These are phyloP conservation scores for Zingel zingel DNA, from an alignment of 2,113 vertebrate species.

Conservation along the genomic window DNA sequence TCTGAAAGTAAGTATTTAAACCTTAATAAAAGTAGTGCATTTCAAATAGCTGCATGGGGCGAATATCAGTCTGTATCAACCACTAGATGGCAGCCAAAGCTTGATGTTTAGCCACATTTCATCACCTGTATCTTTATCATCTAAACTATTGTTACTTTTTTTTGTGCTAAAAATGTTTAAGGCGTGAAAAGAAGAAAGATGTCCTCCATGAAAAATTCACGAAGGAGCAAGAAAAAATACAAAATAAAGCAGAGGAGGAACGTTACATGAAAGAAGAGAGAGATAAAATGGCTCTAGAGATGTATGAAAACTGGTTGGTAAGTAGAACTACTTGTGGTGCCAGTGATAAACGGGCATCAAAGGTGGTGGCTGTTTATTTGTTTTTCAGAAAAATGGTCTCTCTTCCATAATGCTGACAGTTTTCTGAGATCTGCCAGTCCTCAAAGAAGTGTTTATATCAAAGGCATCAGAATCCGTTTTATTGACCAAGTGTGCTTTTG, in stretches of 20 bases:
- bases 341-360: neutral
- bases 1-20: neutral
- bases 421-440: neutral
- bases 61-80: neutral
- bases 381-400: neutral
- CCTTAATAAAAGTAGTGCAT: neutral
- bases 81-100: slow-evolving; percentile 55
- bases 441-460: neutral
- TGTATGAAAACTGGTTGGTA: slow-evolving; percentile 95
- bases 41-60: neutral
- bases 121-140: neutral
- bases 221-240: slow-evolving; percentile 77
- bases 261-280: slow-evolving; percentile 87
- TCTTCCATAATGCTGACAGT: neutral
- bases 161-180: slow-evolving; percentile 56
- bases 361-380: neutral
- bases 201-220: slow-evolving; percentile 84
- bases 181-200: slow-evolving; percentile 89
- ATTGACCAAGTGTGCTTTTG: too few relatives aligned
- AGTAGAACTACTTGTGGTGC: slow-evolving; percentile 35
- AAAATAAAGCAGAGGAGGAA: slow-evolving; percentile 84
- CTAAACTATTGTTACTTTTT: neutral
- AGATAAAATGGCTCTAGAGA: slow-evolving; percentile 88
- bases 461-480: too few relatives aligned
- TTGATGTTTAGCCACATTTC: neutral